Evolutionary conservation across 2,888 invertebrate genomes (phyloP), one percentile per base, ranked within the genome.

Genomic region (Agrotis ipsilon): DNA sequence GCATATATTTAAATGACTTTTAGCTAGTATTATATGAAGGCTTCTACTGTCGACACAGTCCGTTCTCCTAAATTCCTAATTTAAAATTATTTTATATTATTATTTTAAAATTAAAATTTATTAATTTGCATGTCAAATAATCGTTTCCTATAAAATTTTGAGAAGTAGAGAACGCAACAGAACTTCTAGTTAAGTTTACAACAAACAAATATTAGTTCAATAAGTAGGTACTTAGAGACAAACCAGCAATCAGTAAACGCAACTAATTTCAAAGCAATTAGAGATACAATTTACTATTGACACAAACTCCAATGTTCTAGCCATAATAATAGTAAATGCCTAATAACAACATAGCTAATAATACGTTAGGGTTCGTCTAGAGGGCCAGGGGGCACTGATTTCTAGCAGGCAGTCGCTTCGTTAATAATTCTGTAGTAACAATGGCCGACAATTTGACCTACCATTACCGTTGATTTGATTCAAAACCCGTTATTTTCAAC

Each of bases 351-450:
- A 48, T 5, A 64, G 63, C 43, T 77, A 79, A 77, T 77, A 27
- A 68, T 18, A 68, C 27, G 39, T 3, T 39, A 16, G 6, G 51
- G 24, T 7, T 43, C 19, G 18, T 11, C 49, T 52, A 13, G 54
- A 13, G 51, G 62, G 46, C 55, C 51, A 6, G 54, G 46, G 46
- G 67, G 51, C 57, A 57, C 48, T 43, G 75, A 75, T 80, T 79
- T 80, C 52, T 49, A 32, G 51, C 4, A 27, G 57, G 45, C 27
- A 58, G 5, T 52, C 13, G 24, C 24, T 11, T 75, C 68, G 21
- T 78, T n/a, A 78, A 80, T 78, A 80, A 78, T 78, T 78, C 80
- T 9, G 16, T 54, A 13, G 19, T 14, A 68, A 46, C 43, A 7
- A 45, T 32, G 43, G 49, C 49, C 54, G 55, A 48, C 39, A 52